These are phyloP conservation scores for Ridgeia piscesae DNA, from an alignment of 1,140 invertebrate species.

Conservation along the genomic window DNA sequence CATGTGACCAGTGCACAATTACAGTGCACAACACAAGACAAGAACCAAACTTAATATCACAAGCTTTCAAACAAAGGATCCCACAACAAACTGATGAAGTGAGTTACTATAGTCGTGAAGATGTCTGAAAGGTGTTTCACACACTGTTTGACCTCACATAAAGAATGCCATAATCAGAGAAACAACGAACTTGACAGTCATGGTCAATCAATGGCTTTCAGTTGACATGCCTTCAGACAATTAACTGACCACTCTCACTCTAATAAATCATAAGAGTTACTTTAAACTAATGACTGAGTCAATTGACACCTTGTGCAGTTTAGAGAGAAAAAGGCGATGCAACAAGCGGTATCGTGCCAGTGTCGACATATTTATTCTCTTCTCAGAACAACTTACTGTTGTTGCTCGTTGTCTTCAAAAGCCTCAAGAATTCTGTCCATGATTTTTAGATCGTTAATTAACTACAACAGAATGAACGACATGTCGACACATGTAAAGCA, in stretches of 20 bases:
- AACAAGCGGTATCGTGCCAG: not conserved
- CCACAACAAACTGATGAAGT: not conserved
- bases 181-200: not conserved
- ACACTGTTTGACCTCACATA: not conserved
- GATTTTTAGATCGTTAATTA: constrained; percentile 70
- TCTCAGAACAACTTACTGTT: constrained; percentile 52
- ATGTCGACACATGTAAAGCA: not conserved
- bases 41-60: not conserved
- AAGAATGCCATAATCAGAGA: not conserved
- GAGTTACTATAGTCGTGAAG: not conserved
- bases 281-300: too few species aligned
- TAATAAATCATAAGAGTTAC: too few species aligned
- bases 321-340: not conserved
- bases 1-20: not conserved
- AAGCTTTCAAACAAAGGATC: not conserved
- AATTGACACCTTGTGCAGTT: too few species aligned
- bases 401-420: constrained; percentile 67
- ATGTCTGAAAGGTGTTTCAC: not conserved
- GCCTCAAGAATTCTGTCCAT: constrained; percentile 69
- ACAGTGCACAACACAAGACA: not conserved
- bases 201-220: not conserved
- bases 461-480: constrained; percentile 53
- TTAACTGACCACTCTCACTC: not conserved
- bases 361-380: not conserved
- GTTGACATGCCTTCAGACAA: not conserved